Evolutionary conservation across 2,797 vertebrate species (phyloP).

Genomic region (Oreochromis grahami): DNA sequence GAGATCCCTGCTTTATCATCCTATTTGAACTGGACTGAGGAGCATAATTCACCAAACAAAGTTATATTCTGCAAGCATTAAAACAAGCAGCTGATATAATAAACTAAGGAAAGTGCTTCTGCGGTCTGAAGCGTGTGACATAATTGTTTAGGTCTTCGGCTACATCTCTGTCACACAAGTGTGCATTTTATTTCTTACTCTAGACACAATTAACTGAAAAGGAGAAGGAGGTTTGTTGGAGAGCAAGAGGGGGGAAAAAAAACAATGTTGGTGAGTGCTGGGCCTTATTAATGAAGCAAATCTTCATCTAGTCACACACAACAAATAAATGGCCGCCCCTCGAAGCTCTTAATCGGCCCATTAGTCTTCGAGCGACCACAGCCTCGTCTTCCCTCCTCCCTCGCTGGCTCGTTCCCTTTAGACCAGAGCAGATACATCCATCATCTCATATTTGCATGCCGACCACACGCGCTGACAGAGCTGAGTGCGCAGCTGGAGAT

Average conservation of each 20-base stretch:
- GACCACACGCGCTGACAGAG: constrained; percentile 48
- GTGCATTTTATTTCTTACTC: constrained; percentile 17
- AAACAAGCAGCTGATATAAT: background rate
- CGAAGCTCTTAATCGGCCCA: constrained; percentile 75
- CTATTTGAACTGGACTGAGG: background rate
- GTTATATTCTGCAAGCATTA: background rate
- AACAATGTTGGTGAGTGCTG: constrained; percentile 57
- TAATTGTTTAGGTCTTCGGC: background rate
- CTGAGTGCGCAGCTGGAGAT: constrained; percentile 59
- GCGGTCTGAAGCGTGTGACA: background rate
- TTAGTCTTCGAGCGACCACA: constrained; percentile 71
- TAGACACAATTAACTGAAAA: constrained; percentile 42
- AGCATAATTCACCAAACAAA: background rate
- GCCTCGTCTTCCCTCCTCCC: constrained; percentile 2
- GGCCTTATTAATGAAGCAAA: constrained; percentile 76
- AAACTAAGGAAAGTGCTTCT: background rate
- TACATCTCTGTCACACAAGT: background rate
- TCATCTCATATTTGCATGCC: constrained; percentile 60
- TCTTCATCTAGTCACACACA: constrained; percentile 76
- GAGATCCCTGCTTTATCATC: background rate
- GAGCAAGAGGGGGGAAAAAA: background rate
- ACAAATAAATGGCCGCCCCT: constrained; percentile 73
- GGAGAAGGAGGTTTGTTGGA: background rate
- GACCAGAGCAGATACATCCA: constrained; percentile 57
- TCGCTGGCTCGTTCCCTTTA: constrained; percentile 32